Evolutionary conservation across 2,888 invertebrate species (phyloP), one percentile per base, ranked within the genome.

Genomic region (Crioceris asparagi): DNA sequence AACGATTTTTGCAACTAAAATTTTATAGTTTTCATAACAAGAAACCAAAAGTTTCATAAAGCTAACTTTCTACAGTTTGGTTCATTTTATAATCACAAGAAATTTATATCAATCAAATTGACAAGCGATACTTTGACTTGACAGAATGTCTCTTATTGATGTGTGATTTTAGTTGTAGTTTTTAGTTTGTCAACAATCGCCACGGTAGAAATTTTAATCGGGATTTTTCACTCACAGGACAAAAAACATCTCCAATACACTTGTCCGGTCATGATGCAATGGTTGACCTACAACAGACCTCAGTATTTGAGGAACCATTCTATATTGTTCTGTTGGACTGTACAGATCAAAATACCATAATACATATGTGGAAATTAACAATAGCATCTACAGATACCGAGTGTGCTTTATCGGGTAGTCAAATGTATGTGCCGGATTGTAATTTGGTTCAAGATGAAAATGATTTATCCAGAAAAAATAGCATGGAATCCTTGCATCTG

Each of bases 331-430:
- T 96, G 27, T 65, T 96, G 17, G 93, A 94, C 63, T 78, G 90
- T 55, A 84, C 86, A 0, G 74, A 77, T 32, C 80, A 79, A 10
- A 83, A 85, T 2, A 85, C 85, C 25, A 83, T 85, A 0, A 79
- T 97, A 10, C 92, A 96, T 58, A 96, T 94, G 90, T 97, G 96
- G 94, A 76, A 87, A 50, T 71, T 96, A 23, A 82, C 85, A 0
- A 91, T 94, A 40, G 84, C 91, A 0, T 93, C 92, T 0, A 62
- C 56, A 12, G 65, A 65, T 40, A 49, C 54, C 6, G 64, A 65
- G 43, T 45, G 57, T 35, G 50, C 59, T 7, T 43, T 65, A 23
- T 62, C 62, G 2, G 83, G 81, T 52, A 86, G 86, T 51, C 84
- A 86, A 72, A 85, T 87, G 85, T 88, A 88, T 62, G 86, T 88